Evolutionary conservation across 1,140 invertebrate species (phyloP).

Genomic region (Euura lappo): DNA sequence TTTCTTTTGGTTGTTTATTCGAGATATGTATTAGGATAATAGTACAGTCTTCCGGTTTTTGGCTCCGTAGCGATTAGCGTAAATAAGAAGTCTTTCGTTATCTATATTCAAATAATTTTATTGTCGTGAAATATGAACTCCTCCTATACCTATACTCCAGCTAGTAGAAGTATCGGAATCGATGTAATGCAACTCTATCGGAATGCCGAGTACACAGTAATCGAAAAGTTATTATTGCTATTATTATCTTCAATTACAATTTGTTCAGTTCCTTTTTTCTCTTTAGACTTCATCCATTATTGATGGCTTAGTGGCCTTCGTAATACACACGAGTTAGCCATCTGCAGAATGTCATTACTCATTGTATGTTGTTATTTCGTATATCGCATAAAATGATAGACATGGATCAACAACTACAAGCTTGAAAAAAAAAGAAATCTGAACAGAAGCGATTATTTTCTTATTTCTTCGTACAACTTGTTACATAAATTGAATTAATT

Average conservation of each 20-base stretch:
- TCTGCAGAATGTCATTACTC: background rate
- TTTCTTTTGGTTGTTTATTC: background rate
- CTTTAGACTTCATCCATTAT: background rate
- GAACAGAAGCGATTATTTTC: too few species aligned
- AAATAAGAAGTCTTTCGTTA: background rate
- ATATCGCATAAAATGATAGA: background rate
- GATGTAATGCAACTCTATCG: background rate
- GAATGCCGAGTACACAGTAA: background rate
- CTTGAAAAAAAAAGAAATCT: too few species aligned
- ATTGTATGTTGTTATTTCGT: background rate
- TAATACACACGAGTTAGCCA: background rate
- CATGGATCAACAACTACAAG: background rate
- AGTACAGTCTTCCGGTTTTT: background rate
- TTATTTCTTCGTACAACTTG: too few species aligned
- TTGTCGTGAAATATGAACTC: background rate
- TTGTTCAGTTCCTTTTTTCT: too few species aligned
- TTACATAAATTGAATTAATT: too few species aligned
- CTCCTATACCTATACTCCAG: background rate
- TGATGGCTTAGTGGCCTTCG: background rate
- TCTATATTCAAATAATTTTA: background rate
- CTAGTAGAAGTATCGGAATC: background rate
- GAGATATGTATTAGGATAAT: background rate
- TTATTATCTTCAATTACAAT: too few species aligned
- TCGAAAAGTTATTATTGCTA: background rate
- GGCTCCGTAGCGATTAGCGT: background rate